Evolutionary conservation across 2,888 invertebrate species (phyloP), one percentile per base, ranked within the genome.

Genomic region (Oscheius myriophilus): DNA sequence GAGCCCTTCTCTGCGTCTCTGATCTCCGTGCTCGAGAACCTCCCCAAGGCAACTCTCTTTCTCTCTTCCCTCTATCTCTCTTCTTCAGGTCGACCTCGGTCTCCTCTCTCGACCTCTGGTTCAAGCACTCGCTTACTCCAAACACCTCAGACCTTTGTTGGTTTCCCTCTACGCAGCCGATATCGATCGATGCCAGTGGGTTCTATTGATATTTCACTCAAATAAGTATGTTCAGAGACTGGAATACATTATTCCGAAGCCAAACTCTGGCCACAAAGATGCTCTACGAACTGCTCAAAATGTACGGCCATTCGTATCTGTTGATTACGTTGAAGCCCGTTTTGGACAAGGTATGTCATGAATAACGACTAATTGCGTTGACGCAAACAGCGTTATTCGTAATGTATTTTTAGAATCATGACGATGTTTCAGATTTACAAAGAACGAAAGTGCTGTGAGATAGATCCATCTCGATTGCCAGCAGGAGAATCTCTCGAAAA

Each of bases 201-300:
- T 76, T 14, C n/a, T 2, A n/a, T n/a, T n/a, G n/a, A n/a, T n/a
- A n/a, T n/a, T n/a, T n/a, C 12, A 39, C 45, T 7, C 7, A 25
- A 39, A 39, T 33, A 3, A 59, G 18, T 43, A n/a, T 18, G 46
- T 46, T 45, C 74, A 82, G 82, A 62, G 85, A 85, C 71, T 77
- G 80, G 64, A 86, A 86, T 71, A 86, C 86, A 0, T 72, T 86
- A 39, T 86, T 86, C 69, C 84, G 86, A 2, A 80, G 79, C 21
- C 84, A 84, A 67, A 81, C 83, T 9, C 69, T 86, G 61, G 80
- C 83, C 26, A 79, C 80, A 21, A 85, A 84, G 58, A 76, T 86
- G 73, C 71, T 86, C 67, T 83, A 82, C 65, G 86, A 86, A 63
- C 70, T 86, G 67, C 71, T 86, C 79, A 81, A 82, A 59, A 76